A percentile compares a stretch with the other conserved stretches of the same genome.
Conservation (phyloP, 2,888 invertebrate genomes). For the Ischnura elegans region DNA sequence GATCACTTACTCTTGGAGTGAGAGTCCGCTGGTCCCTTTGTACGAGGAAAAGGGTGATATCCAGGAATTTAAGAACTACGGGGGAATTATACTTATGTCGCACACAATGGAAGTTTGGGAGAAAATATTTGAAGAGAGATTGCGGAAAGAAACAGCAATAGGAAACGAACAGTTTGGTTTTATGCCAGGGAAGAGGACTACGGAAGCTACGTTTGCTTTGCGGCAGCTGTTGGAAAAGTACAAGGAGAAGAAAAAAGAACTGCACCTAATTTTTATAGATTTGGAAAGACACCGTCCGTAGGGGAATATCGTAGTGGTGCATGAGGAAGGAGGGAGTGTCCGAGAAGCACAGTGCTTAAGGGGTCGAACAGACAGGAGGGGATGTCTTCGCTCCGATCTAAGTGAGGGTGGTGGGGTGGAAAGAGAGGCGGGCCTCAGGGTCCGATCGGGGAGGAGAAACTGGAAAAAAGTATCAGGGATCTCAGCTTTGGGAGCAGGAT, state of each 20-base stretch:
- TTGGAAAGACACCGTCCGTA: too few relatives aligned
- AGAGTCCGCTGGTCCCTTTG: background rate
- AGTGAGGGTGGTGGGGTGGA: too few relatives aligned
- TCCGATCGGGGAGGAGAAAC: too few relatives aligned
- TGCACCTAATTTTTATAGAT: background rate
- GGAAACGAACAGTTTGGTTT: background rate
- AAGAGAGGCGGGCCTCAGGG: too few relatives aligned
- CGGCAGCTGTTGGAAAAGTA: background rate
- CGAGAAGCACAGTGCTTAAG: too few relatives aligned
- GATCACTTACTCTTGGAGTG: too few relatives aligned
- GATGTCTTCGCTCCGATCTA: too few relatives aligned
- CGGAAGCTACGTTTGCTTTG: background rate
- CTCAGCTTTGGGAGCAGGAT: too few relatives aligned
- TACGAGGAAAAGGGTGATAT: background rate
- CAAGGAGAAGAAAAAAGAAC: background rate
- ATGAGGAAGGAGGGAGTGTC: too few relatives aligned
- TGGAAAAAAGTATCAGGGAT: too few relatives aligned
- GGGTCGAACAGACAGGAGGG: too few relatives aligned
- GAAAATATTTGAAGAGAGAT: background rate
- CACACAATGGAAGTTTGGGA: background rate
- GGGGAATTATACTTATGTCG: background rate
- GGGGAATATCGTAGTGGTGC: too few relatives aligned
- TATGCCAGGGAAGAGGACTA: background rate
- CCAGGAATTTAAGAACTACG: background rate
- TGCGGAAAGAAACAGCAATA: background rate